Base-by-base conservation (phyloP, 35 echinoderm and acorn worm species). In the Patiria miniata region DNA sequence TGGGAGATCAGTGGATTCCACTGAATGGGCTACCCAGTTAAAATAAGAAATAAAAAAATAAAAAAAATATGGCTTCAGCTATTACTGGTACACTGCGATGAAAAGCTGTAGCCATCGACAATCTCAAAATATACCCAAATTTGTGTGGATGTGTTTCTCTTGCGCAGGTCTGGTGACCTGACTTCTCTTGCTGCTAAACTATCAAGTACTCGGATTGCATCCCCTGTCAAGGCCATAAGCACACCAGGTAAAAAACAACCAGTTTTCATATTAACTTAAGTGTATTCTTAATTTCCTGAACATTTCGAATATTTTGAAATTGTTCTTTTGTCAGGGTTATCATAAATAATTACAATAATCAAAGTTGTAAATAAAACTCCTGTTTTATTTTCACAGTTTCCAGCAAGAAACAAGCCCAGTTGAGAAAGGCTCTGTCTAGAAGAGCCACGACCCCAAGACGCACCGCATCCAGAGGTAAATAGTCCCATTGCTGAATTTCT, bases 401-500 rank as follows among this genome's bases (percentile, higher is more conserved):
- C 39, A 39, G 61, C 50, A 94, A 92, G 80, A 94, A 90, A 60
- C 92, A 92, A 77, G 81, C 96, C 15, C 82, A 85, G 42, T 40
- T 98, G 39, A 85, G 93, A 36, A 86, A 94, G 34, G 55, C 91
- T 15, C 86, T 98, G 39, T 98, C 96, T 4, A 76, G 89, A 82
- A 87, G 92, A 52, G 86, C 86, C 2, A 78, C 65, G 37, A 94
- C 96, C 23, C 92, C 92, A 7, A 86, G 85, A 19, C 84, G 96
- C 86, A 91, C 96, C 55, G 89, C 89, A 40, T 86, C 91, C 51
- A 90, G 81, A 87, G 88, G 95, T 96, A 86, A 85, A 68, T 32
- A 79, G 23, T 51, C n/a, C 39, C 61, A 21, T 37, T 47, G 1
- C 14, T 22, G 29, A 16, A 36, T 47, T 47, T 12, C 42, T 47